phyloP scores from a whole-genome alignment of 2,888 invertebrate genomes.

The Xestia xanthographa region DNA sequence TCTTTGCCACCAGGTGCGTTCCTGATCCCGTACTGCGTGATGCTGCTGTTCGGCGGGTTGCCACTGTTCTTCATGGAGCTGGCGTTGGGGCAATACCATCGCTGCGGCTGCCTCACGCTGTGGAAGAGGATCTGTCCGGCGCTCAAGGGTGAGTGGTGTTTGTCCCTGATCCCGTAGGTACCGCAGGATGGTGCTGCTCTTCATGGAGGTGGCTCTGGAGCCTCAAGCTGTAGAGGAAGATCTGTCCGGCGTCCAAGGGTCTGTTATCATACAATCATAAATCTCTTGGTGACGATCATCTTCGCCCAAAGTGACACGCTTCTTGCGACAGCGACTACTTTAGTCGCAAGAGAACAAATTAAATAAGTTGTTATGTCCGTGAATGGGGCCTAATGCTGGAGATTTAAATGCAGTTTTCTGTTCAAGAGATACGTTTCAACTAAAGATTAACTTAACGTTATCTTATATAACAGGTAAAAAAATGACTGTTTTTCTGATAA shows the following conservation, averaged over 20 bases:
- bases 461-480: too few species aligned
- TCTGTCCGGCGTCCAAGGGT: too few species aligned
- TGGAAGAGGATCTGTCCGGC: constrained; percentile 98
- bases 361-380: too few species aligned
- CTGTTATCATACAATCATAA: not conserved
- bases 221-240: too few species aligned
- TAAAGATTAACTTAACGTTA: not conserved
- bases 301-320: not conserved
- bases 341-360: too few species aligned
- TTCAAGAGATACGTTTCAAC: not conserved
- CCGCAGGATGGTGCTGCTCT: too few species aligned
- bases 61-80: constrained; percentile 99
- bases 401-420: not conserved
- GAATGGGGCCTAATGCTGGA: not conserved
- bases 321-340: not conserved
- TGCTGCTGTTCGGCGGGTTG: constrained; percentile 97
- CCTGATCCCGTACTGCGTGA: constrained; percentile 97
- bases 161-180: too few species aligned
- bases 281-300: too few species aligned
- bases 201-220: too few species aligned
- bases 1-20: constrained; percentile 93
- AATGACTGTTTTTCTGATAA: too few species aligned
- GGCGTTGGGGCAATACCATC: constrained; percentile 98
- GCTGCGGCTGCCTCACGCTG: constrained; percentile 97
- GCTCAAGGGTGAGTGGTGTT: constrained; percentile 91